A percentile compares a stretch with the other conserved stretches of the same genome.
Evolutionary conservation across 2,797 vertebrate species (phyloP).

Genomic region (Salarias fasciatus): DNA sequence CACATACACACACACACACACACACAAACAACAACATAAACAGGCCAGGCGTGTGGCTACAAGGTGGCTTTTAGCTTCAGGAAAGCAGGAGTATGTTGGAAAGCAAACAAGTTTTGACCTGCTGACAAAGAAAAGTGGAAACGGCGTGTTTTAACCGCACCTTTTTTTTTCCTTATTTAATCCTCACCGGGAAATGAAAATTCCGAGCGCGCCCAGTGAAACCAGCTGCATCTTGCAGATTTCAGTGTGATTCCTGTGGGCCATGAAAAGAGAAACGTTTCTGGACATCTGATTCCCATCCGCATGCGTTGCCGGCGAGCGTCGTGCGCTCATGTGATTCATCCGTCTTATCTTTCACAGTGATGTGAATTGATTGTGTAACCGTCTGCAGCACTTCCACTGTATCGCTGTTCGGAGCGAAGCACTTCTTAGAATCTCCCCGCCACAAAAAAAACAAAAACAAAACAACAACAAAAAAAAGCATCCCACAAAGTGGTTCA

Average conservation of each 20-base stretch:
- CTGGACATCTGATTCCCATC: conserved; percentile 6
- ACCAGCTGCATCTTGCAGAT: background rate
- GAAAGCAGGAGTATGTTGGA: conserved; percentile 19
- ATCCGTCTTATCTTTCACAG: conserved; percentile 28
- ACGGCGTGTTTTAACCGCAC: background rate
- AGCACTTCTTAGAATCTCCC: conserved; percentile 3
- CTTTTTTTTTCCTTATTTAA: conserved; percentile 3
- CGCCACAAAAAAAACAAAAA: too few relatives aligned
- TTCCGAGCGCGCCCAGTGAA: background rate
- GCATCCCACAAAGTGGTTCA: background rate
- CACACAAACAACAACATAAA: conserved; percentile 24
- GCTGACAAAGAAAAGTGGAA: background rate
- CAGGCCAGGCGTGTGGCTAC: conserved; percentile 25
- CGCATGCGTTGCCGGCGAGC: background rate
- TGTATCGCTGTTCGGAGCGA: conserved; percentile 7
- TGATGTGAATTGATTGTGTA: conserved; percentile 11
- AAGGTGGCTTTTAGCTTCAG: conserved; percentile 35
- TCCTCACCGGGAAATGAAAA: background rate
- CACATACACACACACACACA: conserved; percentile 18
- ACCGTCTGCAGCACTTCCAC: conserved; percentile 24
- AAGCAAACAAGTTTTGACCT: conserved; percentile 33
- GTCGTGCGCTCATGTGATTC: conserved; percentile 40
- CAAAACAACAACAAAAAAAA: background rate
- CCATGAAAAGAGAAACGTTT: background rate
- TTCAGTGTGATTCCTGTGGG: background rate